phyloP scores from a whole-genome alignment of 2,888 invertebrate species.

The Norana najaformis region DNA sequence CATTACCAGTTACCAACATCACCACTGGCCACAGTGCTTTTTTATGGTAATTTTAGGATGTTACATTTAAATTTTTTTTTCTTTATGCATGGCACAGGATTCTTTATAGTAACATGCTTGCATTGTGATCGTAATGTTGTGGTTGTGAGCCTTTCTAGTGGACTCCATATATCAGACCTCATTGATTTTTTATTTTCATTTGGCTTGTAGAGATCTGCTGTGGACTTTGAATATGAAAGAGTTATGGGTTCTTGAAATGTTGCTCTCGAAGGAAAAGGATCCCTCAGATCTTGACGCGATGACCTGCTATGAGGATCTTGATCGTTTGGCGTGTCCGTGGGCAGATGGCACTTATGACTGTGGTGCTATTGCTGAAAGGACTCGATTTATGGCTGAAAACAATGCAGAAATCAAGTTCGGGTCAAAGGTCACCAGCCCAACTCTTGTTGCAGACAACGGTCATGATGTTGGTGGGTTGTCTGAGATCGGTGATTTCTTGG shows the following conservation, averaged over 20 bases:
- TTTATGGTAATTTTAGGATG: too few species aligned
- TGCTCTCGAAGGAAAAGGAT: conserved; percentile 8
- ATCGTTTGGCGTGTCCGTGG: not conserved
- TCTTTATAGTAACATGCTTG: too few species aligned
- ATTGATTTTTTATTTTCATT: not conserved
- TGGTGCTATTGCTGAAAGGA: not conserved
- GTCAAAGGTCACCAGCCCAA: not conserved
- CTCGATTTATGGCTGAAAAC: not conserved
- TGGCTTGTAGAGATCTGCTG: conserved; percentile 73
- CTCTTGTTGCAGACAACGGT: not conserved
- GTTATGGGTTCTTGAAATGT: conserved; percentile 75
- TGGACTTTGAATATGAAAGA: conserved; percentile 85
- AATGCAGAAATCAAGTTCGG: not conserved
- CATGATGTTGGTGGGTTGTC: not conserved
- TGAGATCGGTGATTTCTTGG: not conserved
- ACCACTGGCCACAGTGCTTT: too few species aligned
- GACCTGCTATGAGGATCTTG: conserved; percentile 2
- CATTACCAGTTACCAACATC: too few species aligned
- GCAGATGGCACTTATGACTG: not conserved
- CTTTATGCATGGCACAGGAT: too few species aligned
- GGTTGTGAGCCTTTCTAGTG: too few species aligned
- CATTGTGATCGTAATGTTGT: too few species aligned
- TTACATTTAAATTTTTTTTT: too few species aligned
- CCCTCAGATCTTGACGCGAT: not conserved
- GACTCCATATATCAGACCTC: not conserved